These are phyloP conservation scores for Junonia oenone DNA, from an alignment of 2,888 invertebrate genomes.

Conservation along the genomic window DNA sequence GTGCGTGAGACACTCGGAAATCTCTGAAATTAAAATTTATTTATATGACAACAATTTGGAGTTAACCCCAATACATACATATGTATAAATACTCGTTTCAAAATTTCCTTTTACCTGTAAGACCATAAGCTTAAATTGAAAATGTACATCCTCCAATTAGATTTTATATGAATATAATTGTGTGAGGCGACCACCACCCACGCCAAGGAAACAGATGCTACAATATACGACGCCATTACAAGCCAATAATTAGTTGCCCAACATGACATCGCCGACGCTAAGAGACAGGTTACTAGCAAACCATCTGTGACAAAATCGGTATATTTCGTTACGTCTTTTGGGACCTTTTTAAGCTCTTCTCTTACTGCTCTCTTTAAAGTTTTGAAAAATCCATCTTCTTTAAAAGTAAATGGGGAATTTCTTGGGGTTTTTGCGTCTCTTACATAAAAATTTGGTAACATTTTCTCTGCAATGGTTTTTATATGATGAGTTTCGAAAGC, in stretches of 20 bases:
- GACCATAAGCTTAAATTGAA: constrained; percentile 85
- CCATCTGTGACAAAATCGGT: constrained; percentile 55
- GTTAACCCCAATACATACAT: too few relatives aligned
- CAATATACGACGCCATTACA: constrained; percentile 41
- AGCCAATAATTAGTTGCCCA: constrained; percentile 47
- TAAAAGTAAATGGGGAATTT: constrained; percentile 86
- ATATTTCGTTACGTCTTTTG: constrained; percentile 37
- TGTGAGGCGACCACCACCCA: constrained; percentile 83
- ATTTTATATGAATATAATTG: constrained; percentile 87
- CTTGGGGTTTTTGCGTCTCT: constrained; percentile 81
- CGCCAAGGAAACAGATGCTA: constrained; percentile 72
- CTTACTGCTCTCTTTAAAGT: constrained; percentile 81
- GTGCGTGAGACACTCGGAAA: constrained; percentile 87
- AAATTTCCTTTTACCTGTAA: constrained; percentile 77
- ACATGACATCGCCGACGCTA: constrained; percentile 48
- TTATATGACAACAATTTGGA: not conserved
- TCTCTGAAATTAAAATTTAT: constrained; percentile 58
- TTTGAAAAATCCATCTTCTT: constrained; percentile 86
- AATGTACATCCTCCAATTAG: constrained; percentile 89
- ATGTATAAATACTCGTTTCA: not conserved
- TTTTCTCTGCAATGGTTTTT: constrained; percentile 70
- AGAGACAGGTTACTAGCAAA: constrained; percentile 51
- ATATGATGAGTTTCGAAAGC: constrained; percentile 80
- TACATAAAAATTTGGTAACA: constrained; percentile 83
- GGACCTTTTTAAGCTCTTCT: constrained; percentile 78